phyloP scores from a whole-genome alignment of 1,140 invertebrate genomes.

The Drosophila arawakana region DNA sequence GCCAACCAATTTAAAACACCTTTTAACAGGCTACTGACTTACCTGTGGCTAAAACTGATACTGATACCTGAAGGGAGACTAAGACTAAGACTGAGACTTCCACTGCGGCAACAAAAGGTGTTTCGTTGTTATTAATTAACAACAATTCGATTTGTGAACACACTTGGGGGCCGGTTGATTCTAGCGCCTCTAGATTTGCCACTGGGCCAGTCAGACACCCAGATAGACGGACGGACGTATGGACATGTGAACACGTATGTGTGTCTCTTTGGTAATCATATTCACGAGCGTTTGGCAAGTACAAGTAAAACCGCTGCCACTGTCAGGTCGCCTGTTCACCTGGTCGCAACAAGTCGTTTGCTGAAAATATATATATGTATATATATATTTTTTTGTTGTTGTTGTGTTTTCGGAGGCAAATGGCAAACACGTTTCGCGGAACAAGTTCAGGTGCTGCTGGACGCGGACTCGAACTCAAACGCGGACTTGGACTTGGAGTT shows the following conservation, averaged over 20 bases:
- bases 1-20: slow-evolving; percentile 75
- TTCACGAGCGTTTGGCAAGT: slow-evolving; percentile 54
- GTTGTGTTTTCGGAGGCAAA: slow-evolving; percentile 58
- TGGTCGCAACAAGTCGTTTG: slow-evolving; percentile 61
- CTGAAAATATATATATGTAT: neutral
- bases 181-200: slow-evolving; percentile 20
- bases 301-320: slow-evolving; percentile 45
- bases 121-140: slow-evolving; percentile 78
- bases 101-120: slow-evolving; percentile 58
- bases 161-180: slow-evolving; percentile 62
- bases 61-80: neutral
- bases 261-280: slow-evolving; percentile 53
- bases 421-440: slow-evolving; percentile 78
- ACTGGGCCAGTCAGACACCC: slow-evolving; percentile 37
- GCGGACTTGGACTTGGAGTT: slow-evolving; percentile 26
- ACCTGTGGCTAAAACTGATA: neutral
- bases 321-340: slow-evolving; percentile 53
- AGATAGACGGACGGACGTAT: neutral
- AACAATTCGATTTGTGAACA: slow-evolving; percentile 79
- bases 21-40: slow-evolving; percentile 28
- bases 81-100: neutral
- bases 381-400: slow-evolving; percentile 18
- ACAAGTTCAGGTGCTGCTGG: slow-evolving; percentile 70
- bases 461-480: slow-evolving; percentile 15
- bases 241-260: slow-evolving; percentile 30